Evolutionary conservation across 2,797 vertebrate species (phyloP).

Genomic region (Erithacus rubecula): DNA sequence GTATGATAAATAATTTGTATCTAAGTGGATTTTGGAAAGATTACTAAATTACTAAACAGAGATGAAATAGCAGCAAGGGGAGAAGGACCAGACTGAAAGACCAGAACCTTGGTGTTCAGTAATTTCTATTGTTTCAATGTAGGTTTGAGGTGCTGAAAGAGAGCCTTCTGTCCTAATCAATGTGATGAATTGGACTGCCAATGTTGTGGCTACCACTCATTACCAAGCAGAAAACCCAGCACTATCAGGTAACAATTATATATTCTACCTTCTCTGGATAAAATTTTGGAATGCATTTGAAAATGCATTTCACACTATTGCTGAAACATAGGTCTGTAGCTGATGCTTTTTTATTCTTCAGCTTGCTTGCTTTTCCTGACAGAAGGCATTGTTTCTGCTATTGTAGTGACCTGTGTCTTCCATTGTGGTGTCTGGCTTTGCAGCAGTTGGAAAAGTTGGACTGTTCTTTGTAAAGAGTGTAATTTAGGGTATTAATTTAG

Average conservation of each 20-base stretch:
- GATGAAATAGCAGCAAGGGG: background rate
- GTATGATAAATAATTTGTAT: background rate
- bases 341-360: background rate
- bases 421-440: background rate
- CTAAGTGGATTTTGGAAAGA: background rate
- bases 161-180: background rate
- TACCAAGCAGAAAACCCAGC: background rate
- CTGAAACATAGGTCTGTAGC: background rate
- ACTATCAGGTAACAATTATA: background rate
- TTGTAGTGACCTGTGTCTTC: background rate
- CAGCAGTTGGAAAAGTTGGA: background rate
- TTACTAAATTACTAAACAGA: background rate
- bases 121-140: background rate
- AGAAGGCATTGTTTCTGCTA: background rate
- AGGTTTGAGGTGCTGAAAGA: background rate
- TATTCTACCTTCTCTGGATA: background rate
- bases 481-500: background rate
- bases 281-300: background rate
- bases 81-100: background rate
- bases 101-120: background rate
- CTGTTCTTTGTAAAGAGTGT: background rate
- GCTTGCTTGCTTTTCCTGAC: background rate
- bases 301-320: background rate
- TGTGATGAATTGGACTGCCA: background rate
- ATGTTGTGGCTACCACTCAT: background rate